Base-by-base conservation (phyloP, 2,113 vertebrate species). In the Peromyscus leucopus region DNA sequence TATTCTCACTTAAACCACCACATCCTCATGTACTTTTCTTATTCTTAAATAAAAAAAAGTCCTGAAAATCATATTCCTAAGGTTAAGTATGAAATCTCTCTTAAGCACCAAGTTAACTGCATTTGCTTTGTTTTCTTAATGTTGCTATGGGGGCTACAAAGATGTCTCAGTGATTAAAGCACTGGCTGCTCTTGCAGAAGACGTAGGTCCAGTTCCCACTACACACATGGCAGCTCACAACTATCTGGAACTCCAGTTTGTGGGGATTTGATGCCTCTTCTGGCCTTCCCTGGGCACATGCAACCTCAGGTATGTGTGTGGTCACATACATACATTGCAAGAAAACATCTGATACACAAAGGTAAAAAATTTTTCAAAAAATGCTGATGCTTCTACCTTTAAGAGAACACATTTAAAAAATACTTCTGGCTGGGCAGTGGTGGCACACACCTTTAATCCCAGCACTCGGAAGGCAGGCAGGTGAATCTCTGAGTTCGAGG, bases 321-420 rank as follows among this genome's bases (percentile, higher is more conserved):
- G 51, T 57, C 7, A 71, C 67, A 69, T 33, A 33, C 12, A 67
- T 67, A 69, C 67, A 67, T 39, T 74, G n/a, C 21, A 75, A 75
- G 39, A 75, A 75, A 75, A 75, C 8, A 42, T 26, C 9, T 75
- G 72, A 55, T 11, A 80, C 48, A 19, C 31, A 21, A 80, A 80
- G 7, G 46, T 51, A 78, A 78, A 80, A 33, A 28, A 12, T n/a
- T 22, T 74, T 74, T 39, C 3, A 51, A 51, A 80, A 83, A 83
- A 94, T 63, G 67, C 13, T 93, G 46, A 78, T 72, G 63, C 24
- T 86, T 79, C 39, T 42, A 33, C 31, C 31, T 87, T 24, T 72
- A 19, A 96, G 33, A 92, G 36, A 71, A 97, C 79, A 89, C 48
- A 65, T 84, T 65, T 78, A 74, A 93, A 69, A 48, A 69, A 51